Evolutionary conservation across 2,113 vertebrate genomes (phyloP).

Genomic region (Taurulus bubalis): DNA sequence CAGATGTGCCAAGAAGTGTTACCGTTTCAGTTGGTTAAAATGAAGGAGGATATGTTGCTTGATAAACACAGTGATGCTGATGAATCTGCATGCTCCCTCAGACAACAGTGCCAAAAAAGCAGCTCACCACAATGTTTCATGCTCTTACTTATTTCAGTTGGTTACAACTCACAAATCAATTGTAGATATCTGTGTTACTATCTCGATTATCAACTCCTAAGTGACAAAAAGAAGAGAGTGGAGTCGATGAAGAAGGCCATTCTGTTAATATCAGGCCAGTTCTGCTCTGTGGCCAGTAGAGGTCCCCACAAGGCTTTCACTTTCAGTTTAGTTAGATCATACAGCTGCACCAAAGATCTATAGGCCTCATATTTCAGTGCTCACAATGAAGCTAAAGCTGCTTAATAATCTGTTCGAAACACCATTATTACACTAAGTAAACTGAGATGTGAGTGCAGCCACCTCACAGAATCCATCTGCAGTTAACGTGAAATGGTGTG

Average conservation of each 20-base stretch:
- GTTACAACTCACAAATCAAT: slow-evolving; percentile 16
- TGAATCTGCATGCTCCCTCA: slow-evolving; percentile 60
- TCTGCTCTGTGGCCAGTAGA: slow-evolving; percentile 71
- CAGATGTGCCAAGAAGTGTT: slow-evolving; percentile 25
- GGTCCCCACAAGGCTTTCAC: slow-evolving; percentile 67
- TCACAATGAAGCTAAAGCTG: slow-evolving; percentile 8
- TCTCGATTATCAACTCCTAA: slow-evolving; percentile 2
- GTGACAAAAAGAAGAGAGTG: slow-evolving; percentile 17
- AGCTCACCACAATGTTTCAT: slow-evolving; percentile 15
- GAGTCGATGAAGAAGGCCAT: not conserved
- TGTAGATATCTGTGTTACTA: slow-evolving; percentile 20
- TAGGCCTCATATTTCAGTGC: slow-evolving; percentile 46
- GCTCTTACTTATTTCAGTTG: slow-evolving; percentile 19
- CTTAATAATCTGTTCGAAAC: slow-evolving; percentile 19
- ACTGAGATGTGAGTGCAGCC: slow-evolving; percentile 18
- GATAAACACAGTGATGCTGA: slow-evolving; percentile 28
- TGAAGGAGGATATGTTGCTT: slow-evolving; percentile 42
- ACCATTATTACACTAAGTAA: not conserved
- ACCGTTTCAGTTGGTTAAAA: slow-evolving; percentile 13
- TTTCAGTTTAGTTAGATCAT: slow-evolving; percentile 35
- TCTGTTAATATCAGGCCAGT: slow-evolving; percentile 19
- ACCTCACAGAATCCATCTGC: slow-evolving; percentile 24
- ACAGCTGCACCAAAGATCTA: slow-evolving; percentile 75
- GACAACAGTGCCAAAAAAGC: slow-evolving; percentile 71
- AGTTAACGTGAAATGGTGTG: slow-evolving; percentile 34